Evolutionary conservation across 2,888 invertebrate species (phyloP), one percentile per base, ranked within the genome.

Genomic region (Ophioninae sp.): DNA sequence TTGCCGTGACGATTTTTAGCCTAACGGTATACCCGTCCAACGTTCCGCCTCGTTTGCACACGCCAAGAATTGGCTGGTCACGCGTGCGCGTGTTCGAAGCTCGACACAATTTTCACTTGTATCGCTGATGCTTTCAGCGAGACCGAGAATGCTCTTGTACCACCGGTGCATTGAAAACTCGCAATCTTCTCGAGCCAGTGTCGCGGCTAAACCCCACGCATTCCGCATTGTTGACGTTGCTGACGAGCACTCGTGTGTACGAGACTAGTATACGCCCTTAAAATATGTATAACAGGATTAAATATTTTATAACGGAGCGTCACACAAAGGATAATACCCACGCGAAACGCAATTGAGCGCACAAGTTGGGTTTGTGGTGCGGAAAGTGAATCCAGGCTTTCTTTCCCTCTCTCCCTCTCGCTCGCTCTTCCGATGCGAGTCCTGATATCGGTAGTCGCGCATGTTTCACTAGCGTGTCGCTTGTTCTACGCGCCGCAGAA

Each of bases 401-500:
- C 41, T 75, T 41, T 56, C 7, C 65, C 39, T 77, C 23, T 77
- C 41, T 77, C 23, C 68, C 41, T 41, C 20, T 41, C 17, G 23
- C 20, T 41, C 17, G 41, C n/a, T 79, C 72, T 76, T 68, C 76
- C 67, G 84, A 84, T 82, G 59, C 59, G 79, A 75, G 23, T 67
- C 17, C 72, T 79, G 84, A 84, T 84, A 84, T 79, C 64, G 71
- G 44, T 58, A 56, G 77, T 69, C 84, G 84, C 81, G 82, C 84
- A 84, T 75, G 79, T 72, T 81, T 72, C 68, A 76, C 72, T 79
- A 76, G 79, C 84, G 76, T 84, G 84, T 84, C 82, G 73, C 75
- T 78, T 75, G 79, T 84, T 84, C 79, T 78, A 77, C 77, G 69
- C 77, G 44, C 69, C 76, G 41, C 72, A 56, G 65, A 59, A 77